Evolutionary conservation across 2,888 invertebrate species (phyloP).

Genomic region (Plutella xylostella): DNA sequence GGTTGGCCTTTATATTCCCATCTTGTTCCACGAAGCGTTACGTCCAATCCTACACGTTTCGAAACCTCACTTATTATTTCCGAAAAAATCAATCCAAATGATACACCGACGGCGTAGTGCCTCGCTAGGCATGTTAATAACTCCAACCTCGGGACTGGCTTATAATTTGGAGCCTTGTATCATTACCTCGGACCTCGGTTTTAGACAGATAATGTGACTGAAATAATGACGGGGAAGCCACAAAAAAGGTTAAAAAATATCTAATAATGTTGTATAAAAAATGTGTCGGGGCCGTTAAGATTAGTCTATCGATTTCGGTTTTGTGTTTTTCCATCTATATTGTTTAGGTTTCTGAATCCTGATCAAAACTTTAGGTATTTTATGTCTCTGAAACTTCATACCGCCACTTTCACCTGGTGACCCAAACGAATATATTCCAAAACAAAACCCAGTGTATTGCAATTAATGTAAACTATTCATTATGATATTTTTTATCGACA

Average conservation of each 20-base stretch:
- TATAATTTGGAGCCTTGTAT: slow-evolving; percentile 59
- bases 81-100: slow-evolving; percentile 28
- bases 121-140: slow-evolving; percentile 58
- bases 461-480: no score
- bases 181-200: slow-evolving; percentile 48
- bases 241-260: slow-evolving; percentile 27
- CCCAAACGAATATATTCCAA: no score
- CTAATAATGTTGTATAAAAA: slow-evolving; percentile 7
- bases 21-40: slow-evolving; percentile 17
- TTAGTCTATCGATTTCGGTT: not conserved
- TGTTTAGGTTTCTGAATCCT: no score
- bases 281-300: not conserved
- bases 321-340: no score
- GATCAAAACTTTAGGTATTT: no score
- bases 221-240: slow-evolving; percentile 36
- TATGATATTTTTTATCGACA: no score
- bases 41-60: slow-evolving; percentile 14
- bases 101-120: slow-evolving; percentile 29
- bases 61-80: slow-evolving; percentile 8
- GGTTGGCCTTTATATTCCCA: not conserved
- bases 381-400: no score
- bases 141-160: slow-evolving; percentile 34
- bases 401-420: no score
- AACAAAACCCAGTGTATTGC: no score
- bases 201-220: slow-evolving; percentile 45